Evolutionary conservation across 1,140 invertebrate genomes (phyloP).

Genomic region (Polypedilum pembai): DNA sequence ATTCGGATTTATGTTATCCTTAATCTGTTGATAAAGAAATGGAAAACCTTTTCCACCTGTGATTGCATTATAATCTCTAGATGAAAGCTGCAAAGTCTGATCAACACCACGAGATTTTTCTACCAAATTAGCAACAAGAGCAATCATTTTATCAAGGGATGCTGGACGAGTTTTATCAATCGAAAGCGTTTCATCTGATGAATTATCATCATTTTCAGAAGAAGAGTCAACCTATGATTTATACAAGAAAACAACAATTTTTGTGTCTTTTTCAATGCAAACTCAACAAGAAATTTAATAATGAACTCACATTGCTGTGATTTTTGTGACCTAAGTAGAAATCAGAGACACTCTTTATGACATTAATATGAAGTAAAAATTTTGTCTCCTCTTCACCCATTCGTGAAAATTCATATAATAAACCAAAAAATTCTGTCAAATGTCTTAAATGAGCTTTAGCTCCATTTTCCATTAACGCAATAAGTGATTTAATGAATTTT

Average conservation of each 20-base stretch:
- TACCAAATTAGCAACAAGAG: conserved; percentile 75
- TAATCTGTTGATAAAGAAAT: conserved; percentile 89
- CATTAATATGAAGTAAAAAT: conserved; percentile 76
- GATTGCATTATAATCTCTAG: conserved; percentile 72
- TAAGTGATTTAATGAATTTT: conserved; percentile 78
- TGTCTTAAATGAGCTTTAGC: conserved; percentile 79
- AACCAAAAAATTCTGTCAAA: conserved; percentile 84
- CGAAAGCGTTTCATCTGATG: conserved; percentile 47
- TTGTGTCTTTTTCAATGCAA: background rate
- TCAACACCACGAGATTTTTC: conserved; percentile 76
- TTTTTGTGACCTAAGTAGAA: conserved; percentile 80
- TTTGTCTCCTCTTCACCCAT: conserved; percentile 88
- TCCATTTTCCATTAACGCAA: conserved; percentile 83
- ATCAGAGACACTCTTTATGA: conserved; percentile 81
- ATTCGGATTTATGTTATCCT: conserved; percentile 84
- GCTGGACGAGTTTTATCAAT: conserved; percentile 70
- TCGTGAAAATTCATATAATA: conserved; percentile 87
- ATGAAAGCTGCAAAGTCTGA: conserved; percentile 64
- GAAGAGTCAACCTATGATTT: conserved; percentile 51
- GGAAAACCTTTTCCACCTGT: conserved; percentile 86
- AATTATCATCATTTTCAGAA: conserved; percentile 70
- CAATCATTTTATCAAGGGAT: conserved; percentile 94
- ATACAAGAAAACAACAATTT: conserved; percentile 24
- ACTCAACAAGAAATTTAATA: background rate
- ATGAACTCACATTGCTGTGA: conserved; percentile 40